Evolutionary conservation across 1,140 invertebrate species (phyloP), one percentile per base, ranked within the genome.

Genomic region (Brachionus plicatilis): DNA sequence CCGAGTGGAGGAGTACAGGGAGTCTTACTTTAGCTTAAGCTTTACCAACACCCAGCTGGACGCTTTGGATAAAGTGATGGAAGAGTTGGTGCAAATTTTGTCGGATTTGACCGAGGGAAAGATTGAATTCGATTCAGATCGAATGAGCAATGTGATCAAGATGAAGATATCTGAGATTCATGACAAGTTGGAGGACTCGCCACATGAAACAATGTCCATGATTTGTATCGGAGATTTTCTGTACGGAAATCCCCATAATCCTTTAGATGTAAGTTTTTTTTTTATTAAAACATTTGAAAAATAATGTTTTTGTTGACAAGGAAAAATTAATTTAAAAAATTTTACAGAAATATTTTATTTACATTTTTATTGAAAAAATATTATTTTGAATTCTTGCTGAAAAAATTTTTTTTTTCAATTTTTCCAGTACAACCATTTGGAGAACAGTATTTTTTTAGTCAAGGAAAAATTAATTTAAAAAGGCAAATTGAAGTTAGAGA

Each of bases 211-310:
- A 7, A 89, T 95, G 43, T 93, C 94, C 2, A 93, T 92, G 87
- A 92, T 93, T 86, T 91, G 94, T 41, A 94, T 96, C 87, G 93
- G 93, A 0, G 94, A 96, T 88, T 92, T 94, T 86, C 89, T 96
- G 20, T 96, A 95, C 89, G 94, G 94, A 9, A 91, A 93, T 72
- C 68, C 33, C 65, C 12, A 60, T 27, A 24, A 92, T 72, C 68
- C 68, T 7, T 41, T 43, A 90, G 20, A 91, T 93, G 85, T 89
- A 93, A 85, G 68, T 43, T 27, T 37, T 7, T 37, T 29, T 29
- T 29, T 29, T 29, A 1, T 29, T 0, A 29, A 29, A 29, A 29
- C 27, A 29, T 1, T 29, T 29, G 27, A 3, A 29, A 29, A 29
- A 29, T 29, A 3, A 29, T 29, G 3, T 29, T 29, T 29, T 29